Evolutionary conservation across 2,888 invertebrate species (phyloP).

Genomic region (Deilephila elpenor): DNA sequence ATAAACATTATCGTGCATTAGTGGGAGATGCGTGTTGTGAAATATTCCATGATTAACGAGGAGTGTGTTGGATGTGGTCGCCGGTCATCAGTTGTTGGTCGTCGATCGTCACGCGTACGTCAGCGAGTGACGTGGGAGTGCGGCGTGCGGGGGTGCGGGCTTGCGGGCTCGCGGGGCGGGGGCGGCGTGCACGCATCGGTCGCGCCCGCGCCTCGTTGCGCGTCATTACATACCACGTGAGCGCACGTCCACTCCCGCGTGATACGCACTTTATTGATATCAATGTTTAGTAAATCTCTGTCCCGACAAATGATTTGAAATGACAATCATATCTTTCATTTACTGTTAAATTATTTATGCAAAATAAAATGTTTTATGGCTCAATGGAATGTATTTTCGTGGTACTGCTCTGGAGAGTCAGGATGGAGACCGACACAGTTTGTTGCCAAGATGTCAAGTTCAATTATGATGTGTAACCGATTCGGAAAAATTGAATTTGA

Average conservation of each 20-base stretch:
- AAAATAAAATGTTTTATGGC: neutral
- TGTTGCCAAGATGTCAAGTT: no score
- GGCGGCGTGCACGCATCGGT: slow-evolving; percentile 47
- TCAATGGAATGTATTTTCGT: no score
- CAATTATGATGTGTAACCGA: no score
- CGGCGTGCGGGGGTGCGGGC: neutral
- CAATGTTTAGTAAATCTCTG: neutral
- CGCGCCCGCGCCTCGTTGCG: slow-evolving; percentile 48
- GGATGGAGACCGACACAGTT: no score
- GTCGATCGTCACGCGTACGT: slow-evolving; percentile 47
- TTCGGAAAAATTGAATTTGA: no score
- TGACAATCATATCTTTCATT: neutral
- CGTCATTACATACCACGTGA: slow-evolving; percentile 57
- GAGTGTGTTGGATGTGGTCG: neutral
- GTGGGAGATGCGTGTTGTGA: slow-evolving; percentile 39
- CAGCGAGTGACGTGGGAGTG: slow-evolving; percentile 52
- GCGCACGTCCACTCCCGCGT: slow-evolving; percentile 28
- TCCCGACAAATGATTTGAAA: neutral
- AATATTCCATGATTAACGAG: slow-evolving; percentile 51
- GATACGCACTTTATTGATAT: neutral
- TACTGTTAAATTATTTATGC: neutral
- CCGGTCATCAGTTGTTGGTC: neutral
- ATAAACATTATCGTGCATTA: slow-evolving; percentile 38
- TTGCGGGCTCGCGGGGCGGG: slow-evolving; percentile 41
- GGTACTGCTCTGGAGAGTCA: no score